Evolutionary conservation across 2,888 invertebrate genomes (phyloP), one percentile per base, ranked within the genome.

Genomic region (Matsumyia berberina): DNA sequence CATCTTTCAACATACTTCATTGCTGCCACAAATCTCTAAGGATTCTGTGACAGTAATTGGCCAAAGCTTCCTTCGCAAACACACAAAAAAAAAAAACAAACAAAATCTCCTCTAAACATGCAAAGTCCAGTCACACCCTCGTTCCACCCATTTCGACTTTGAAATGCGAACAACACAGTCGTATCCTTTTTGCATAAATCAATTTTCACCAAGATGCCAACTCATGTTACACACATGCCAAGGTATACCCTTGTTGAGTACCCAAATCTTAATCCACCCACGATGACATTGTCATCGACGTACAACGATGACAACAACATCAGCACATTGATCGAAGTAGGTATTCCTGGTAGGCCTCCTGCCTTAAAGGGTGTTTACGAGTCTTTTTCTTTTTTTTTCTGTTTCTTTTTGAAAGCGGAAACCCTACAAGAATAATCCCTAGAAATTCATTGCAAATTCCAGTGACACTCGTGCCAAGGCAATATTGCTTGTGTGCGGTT

Each of bases 361-460:
- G 46, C 42, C 42, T 42, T 46, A 46, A 46, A 53, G 35, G 35
- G 11, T 17, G 11, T 35, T 17, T 55, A 8, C 24, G 4, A 24
- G 1, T 3, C 4, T 3, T 24, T 49, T 49, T 49, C 11, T 24
- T 3, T 12, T 33, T 33, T 35, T 19, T 55, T 17, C 8, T 4
- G 9, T 29, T 29, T 15, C 4, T 24, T 5, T 24, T 31, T 53
- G 15, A n/a, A 31, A 12, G 29, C 5, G 7, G 55, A 55, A 55
- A 19, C 55, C 55, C 19, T 55, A 55, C 35, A 35, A 19, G 7
- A 19, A 35, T 35, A 55, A 55, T 55, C 35, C 55, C 35, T 24
- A 55, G 55, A 37, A 33, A 55, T 35, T 35, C 55, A 55, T 55
- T 35, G 55, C 55, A 19, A 55, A 55, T 55, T 55, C 55, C 35